These are phyloP conservation scores for Lophochroa leadbeateri DNA, from an alignment of 2,113 vertebrate species.

Conservation along the genomic window DNA sequence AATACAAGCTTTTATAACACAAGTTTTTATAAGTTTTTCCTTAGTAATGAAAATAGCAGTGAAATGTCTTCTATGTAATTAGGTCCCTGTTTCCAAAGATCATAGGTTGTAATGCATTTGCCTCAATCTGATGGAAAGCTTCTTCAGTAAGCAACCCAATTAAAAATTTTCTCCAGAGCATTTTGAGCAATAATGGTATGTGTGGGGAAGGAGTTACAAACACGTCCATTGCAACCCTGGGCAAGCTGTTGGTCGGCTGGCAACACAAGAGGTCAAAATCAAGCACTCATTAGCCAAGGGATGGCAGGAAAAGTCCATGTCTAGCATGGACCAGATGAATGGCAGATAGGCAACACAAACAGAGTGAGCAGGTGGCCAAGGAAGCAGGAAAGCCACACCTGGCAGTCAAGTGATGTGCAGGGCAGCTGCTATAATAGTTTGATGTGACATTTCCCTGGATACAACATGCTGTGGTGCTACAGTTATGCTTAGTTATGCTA, in stretches of 20 bases:
- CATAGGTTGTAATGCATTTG: not conserved
- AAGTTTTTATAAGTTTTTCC: not conserved
- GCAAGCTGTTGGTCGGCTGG: not conserved
- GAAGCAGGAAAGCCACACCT: not conserved
- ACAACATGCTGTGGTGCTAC: not conserved
- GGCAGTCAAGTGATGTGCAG: not conserved
- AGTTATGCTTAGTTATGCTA: fast-evolving
- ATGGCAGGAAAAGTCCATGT: not conserved
- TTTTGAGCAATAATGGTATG: not conserved
- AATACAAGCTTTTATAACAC: not conserved
- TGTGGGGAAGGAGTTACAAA: not conserved
- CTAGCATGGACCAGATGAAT: not conserved
- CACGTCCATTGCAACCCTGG: not conserved
- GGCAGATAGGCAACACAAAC: no score
- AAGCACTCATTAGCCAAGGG: not conserved
- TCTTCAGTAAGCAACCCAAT: not conserved
- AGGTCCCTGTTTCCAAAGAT: not conserved
- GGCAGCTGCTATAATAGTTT: not conserved
- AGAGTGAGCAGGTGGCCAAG: not conserved
- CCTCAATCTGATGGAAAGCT: not conserved
- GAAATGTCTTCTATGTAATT: not conserved
- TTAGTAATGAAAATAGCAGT: not conserved
- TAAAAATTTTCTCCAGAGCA: not conserved
- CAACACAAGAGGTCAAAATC: not conserved
- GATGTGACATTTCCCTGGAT: not conserved